Percentiles rank a stretch among this genome's conserved stretches.
Conservation (phyloP, 2,888 invertebrate species). For the Oscheius sp. region DNA sequence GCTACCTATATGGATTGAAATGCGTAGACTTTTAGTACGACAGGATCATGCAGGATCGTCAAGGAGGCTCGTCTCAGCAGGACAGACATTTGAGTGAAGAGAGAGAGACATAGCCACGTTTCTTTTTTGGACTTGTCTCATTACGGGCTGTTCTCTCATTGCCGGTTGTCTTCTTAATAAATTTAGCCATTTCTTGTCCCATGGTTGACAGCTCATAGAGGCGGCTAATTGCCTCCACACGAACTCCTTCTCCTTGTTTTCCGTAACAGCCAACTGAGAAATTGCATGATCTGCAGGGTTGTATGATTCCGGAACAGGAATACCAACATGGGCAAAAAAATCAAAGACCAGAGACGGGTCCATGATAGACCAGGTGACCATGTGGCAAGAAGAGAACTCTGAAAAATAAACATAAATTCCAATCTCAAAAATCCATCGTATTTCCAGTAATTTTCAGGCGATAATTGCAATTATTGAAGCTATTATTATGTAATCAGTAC, state of each 20-base stretch:
- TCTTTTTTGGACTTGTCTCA: not conserved
- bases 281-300: constrained; percentile 74
- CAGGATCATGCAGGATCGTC: constrained; percentile 88
- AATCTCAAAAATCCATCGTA: no score
- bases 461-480: no score
- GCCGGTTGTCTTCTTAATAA: not conserved
- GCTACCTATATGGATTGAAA: constrained; percentile 83
- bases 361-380: constrained; percentile 62
- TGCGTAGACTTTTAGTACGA: constrained; percentile 87
- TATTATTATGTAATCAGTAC: no score
- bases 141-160: not conserved
- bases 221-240: constrained; percentile 42
- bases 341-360: constrained; percentile 51
- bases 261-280: constrained; percentile 58
- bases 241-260: constrained; percentile 51
- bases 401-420: no score
- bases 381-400: constrained; percentile 67
- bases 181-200: constrained; percentile 2
- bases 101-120: constrained; percentile 83
- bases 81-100: constrained; percentile 88
- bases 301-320: constrained; percentile 61
- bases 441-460: no score
- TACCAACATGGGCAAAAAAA: constrained; percentile 55
- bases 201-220: not conserved
- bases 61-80: constrained; percentile 91